Base-by-base conservation (phyloP, 2,113 vertebrate species). In the Menura novaehollandiae region DNA sequence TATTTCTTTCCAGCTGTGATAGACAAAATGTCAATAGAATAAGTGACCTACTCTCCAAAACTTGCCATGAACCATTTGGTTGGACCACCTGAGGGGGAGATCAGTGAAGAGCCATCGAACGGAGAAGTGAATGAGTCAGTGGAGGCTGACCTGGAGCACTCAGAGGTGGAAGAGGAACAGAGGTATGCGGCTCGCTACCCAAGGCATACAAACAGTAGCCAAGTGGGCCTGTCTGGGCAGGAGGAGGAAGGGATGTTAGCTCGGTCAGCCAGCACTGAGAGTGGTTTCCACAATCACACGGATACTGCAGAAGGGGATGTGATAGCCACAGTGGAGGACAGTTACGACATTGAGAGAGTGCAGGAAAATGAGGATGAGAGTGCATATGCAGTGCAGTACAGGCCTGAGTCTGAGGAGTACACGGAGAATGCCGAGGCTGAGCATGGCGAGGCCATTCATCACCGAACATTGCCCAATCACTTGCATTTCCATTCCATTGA, bases 241-340 rank as follows among this genome's bases (percentile, higher is more conserved):
- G 99, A 99, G 32, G 98, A 99, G 6, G 99, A 99, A 86, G 98
- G 99, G 28, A 97, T 93, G 58, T 97, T 99, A 95, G 99, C 98
- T 60, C 98, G 99, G 47, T 99, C 99, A 5, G 99, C 99, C 33
- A 99, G 99, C 97, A 99, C 99, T 0, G 99, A 99, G 96, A 99
- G 99, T 7, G 99, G 99, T 89, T 99, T 99, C 95, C 99, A 99
- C 98, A 99, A 99, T 95, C 99, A 99, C 92, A 99, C 98, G 0
- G 99, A 99, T 97, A 98, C 99, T 15, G 99, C 98, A 1, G 99
- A 99, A 94, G 99, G 99, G 9, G 99, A 99, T 60, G 98, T 99
- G 24, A 98, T 99, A 90, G 96, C 98, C 20, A 91, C 98, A 51
- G 98, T 98, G 64, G 98, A 97, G 69, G 97, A 97, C 73, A 41